These are phyloP conservation scores for Acrocyrtus sp. DNA, from an alignment of 2,888 invertebrate species.

Conservation along the genomic window DNA sequence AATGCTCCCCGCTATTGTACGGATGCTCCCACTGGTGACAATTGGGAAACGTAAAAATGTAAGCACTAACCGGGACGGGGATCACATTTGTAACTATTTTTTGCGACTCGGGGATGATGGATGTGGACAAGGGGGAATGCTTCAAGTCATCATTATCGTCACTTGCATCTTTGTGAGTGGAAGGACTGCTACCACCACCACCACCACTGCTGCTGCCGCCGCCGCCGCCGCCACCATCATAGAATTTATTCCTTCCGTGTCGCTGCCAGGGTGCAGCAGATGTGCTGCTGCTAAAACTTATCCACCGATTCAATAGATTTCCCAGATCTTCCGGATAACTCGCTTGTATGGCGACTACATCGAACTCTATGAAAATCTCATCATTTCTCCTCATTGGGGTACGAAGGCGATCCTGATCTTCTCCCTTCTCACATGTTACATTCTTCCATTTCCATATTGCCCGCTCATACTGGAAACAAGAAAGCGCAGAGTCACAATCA, in stretches of 20 bases:
- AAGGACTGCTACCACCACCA: background rate
- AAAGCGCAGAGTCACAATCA: too few relatives aligned
- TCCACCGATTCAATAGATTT: constrained; percentile 38
- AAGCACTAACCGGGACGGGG: constrained; percentile 33
- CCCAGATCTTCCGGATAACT: constrained; percentile 31
- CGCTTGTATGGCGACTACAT: constrained; percentile 45
- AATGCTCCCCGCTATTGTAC: background rate
- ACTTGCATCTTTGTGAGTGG: constrained; percentile 14
- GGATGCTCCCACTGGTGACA: constrained; percentile 7
- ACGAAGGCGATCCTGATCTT: background rate
- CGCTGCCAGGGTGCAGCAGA: constrained; percentile 12
- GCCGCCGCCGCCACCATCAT: background rate
- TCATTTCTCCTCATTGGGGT: constrained; percentile 20
- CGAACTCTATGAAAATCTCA: constrained; percentile 57
- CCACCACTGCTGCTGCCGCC: background rate
- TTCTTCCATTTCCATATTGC: constrained; percentile 55
- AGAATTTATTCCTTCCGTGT: constrained; percentile 3
- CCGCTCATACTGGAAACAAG: constrained; percentile 51
- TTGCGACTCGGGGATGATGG: constrained; percentile 6
- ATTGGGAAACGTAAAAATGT: constrained; percentile 27
- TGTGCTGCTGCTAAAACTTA: constrained; percentile 25
- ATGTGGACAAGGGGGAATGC: constrained; percentile 6
- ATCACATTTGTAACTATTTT: constrained; percentile 17
- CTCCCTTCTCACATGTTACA: constrained; percentile 32
- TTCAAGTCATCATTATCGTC: constrained; percentile 19